These are phyloP conservation scores for Asteroscopus sphinx DNA, from an alignment of 2,888 invertebrate species.

Conservation along the genomic window DNA sequence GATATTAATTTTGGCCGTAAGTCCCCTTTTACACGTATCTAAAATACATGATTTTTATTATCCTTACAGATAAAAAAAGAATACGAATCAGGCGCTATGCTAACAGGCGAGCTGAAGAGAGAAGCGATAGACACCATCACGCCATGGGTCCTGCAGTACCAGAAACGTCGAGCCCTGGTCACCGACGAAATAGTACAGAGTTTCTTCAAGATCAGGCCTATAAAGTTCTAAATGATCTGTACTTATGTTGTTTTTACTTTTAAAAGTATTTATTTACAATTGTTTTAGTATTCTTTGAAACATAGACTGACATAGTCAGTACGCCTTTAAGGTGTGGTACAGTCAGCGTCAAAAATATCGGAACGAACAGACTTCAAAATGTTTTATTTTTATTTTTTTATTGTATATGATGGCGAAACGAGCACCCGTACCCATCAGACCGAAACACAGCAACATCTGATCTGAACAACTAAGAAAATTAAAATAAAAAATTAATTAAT, in stretches of 20 bases:
- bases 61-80: slow-evolving; percentile 89
- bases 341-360: no score
- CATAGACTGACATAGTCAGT: slow-evolving; percentile 49
- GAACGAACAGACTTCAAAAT: no score
- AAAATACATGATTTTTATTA: no score
- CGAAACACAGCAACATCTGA: no score
- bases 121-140: slow-evolving; percentile 93
- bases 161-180: slow-evolving; percentile 93
- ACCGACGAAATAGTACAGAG: slow-evolving; percentile 95
- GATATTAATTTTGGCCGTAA: no score
- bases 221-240: slow-evolving; percentile 87
- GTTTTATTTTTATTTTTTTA: no score
- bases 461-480: no score
- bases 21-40: no score
- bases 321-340: slow-evolving; percentile 35
- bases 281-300: slow-evolving; percentile 18
- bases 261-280: slow-evolving; percentile 20
- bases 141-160: slow-evolving; percentile 95
- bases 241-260: slow-evolving; percentile 1
- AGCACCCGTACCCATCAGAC: no score
- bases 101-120: slow-evolving; percentile 98
- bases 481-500: no score
- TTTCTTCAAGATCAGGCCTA: slow-evolving; percentile 96
- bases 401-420: no score
- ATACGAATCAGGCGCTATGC: slow-evolving; percentile 95